Evolutionary conservation across 2,113 vertebrate species (phyloP).

Genomic region (Eudorcas thomsonii): DNA sequence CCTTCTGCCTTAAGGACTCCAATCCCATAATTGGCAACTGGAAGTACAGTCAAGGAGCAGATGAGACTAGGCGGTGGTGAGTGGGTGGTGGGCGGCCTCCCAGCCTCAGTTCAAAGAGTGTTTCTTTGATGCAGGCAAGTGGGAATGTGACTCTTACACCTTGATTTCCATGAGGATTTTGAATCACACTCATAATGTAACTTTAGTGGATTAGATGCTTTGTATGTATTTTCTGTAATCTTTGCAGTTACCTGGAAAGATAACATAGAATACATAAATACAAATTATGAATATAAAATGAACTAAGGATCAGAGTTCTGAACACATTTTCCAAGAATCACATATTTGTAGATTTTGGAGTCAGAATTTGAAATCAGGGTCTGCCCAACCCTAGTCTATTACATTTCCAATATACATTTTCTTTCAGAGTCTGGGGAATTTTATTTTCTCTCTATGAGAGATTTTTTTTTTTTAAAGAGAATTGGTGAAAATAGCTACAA

Average conservation of each 20-base stretch:
- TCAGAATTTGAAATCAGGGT: background rate
- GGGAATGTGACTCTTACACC: background rate
- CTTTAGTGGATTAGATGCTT: background rate
- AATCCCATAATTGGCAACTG: background rate
- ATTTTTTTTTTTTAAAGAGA: background rate
- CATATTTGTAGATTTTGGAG: background rate
- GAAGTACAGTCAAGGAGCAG: background rate
- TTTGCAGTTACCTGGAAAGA: background rate
- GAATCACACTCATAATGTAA: background rate
- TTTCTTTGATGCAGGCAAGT: background rate
- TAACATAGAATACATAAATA: background rate
- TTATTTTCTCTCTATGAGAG: background rate
- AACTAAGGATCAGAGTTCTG: slow-evolving; percentile 4
- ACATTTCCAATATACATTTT: background rate
- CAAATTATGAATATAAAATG: background rate
- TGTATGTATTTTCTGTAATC: background rate
- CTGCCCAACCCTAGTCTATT: background rate
- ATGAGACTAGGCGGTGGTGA: background rate
- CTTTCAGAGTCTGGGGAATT: background rate
- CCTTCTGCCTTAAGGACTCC: background rate
- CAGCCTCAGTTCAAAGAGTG: background rate
- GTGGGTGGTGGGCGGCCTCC: background rate
- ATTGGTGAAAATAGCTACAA: background rate
- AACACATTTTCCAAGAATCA: background rate
- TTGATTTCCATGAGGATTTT: background rate